Evolutionary conservation across 2,888 invertebrate species (phyloP).

Genomic region (Cremastinae sp.): DNA sequence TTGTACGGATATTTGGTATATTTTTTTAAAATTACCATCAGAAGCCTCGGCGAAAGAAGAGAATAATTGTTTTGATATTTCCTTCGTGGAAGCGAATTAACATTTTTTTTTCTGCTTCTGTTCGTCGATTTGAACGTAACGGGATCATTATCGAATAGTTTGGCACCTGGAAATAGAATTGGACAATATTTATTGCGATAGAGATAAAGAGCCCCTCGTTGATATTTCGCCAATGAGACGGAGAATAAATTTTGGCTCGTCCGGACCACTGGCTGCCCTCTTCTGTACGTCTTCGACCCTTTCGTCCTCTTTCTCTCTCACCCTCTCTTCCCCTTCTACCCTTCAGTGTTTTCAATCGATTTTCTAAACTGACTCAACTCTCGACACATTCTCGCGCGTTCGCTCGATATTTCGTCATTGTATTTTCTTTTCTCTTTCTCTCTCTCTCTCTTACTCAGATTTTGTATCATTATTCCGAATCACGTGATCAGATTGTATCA

Average conservation of each 20-base stretch:
- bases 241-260: conserved; percentile 16
- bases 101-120: too few species aligned
- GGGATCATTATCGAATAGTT: too few species aligned
- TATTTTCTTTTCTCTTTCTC: conserved; percentile 24
- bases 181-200: too few species aligned
- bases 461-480: not conserved
- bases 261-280: conserved; percentile 42
- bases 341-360: conserved; percentile 58
- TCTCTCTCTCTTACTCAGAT: not conserved
- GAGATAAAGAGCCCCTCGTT: too few species aligned
- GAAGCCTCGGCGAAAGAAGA: too few species aligned
- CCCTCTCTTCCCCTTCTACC: conserved; percentile 23
- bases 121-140: too few species aligned
- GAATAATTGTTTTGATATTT: too few species aligned
- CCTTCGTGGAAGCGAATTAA: too few species aligned
- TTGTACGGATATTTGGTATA: too few species aligned
- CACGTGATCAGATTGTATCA: not conserved
- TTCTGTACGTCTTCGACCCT: conserved; percentile 3
- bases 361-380: conserved; percentile 55
- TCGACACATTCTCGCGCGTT: conserved; percentile 31
- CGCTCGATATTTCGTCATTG: conserved; percentile 60
- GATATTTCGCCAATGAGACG: too few species aligned
- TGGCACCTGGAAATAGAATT: too few species aligned
- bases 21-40: too few species aligned
- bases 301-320: conserved; percentile 9